Percentiles rank a stretch among this genome's conserved stretches.
Evolutionary conservation across 2,113 vertebrate genomes (phyloP).

Genomic region (Zosterops hypoxanthus): DNA sequence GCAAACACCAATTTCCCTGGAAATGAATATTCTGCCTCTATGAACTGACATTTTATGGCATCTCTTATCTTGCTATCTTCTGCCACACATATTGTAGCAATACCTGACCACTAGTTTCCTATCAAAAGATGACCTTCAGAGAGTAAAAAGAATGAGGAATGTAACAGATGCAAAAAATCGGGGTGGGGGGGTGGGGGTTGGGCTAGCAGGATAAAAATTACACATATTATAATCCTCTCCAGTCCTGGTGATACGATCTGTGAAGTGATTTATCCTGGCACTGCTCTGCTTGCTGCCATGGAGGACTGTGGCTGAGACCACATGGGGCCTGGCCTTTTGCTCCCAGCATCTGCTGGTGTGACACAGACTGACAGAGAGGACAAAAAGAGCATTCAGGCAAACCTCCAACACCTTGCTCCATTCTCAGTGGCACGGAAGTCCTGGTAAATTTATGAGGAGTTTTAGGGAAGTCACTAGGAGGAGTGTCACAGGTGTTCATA

Average conservation of each 20-base stretch:
- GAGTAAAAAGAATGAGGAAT: not conserved
- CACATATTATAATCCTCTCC: not conserved
- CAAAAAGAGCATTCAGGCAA: conserved; percentile 32
- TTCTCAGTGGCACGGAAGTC: not conserved
- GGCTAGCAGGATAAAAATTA: not conserved
- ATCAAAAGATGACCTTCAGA: not conserved
- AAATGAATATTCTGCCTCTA: not conserved
- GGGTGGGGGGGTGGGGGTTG: accelerated
- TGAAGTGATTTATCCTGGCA: conserved; percentile 20
- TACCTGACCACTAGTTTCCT: not conserved
- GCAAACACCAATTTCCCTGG: not conserved
- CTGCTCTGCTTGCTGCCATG: conserved; percentile 22
- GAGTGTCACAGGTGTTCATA: not conserved
- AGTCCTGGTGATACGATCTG: not conserved
- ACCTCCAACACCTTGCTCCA: not conserved
- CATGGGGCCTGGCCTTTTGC: conserved; percentile 49
- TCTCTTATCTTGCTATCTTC: not conserved
- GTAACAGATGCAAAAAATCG: not conserved
- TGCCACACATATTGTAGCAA: not conserved
- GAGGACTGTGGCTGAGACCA: conserved; percentile 10
- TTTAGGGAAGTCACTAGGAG: not conserved
- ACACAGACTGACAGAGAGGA: conserved; percentile 40
- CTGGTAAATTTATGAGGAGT: not conserved
- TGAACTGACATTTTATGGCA: not conserved
- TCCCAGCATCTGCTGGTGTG: conserved; percentile 50